Percentiles rank a stretch among this genome's conserved stretches.
Conservation (phyloP, 2,888 invertebrate genomes). For the Nemapogon koenigi region DNA sequence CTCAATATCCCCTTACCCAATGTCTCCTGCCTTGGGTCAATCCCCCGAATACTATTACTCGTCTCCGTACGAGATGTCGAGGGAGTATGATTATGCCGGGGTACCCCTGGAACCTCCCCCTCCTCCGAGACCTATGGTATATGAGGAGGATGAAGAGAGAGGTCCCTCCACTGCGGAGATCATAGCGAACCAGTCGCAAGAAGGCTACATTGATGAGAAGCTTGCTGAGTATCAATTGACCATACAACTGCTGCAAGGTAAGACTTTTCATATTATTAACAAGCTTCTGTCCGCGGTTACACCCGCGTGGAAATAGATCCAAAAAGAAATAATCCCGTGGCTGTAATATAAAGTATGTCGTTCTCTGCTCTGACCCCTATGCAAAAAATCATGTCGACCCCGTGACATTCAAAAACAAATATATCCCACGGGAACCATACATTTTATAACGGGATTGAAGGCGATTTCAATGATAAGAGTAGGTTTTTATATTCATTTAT, state of each 20-base stretch:
- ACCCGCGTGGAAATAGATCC: too few species aligned
- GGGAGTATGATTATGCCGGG: conserved; percentile 75
- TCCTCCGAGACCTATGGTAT: conserved; percentile 70
- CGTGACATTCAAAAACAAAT: too few species aligned
- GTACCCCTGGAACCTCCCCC: conserved; percentile 81
- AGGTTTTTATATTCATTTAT: too few species aligned
- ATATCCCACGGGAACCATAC: too few species aligned
- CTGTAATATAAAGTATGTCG: too few species aligned
- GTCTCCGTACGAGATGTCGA: conserved; percentile 62
- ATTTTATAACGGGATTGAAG: too few species aligned
- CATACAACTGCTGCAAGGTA: conserved; percentile 88
- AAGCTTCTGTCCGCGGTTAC: too few species aligned
- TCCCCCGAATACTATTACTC: conserved; percentile 67
- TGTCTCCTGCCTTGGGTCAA: conserved; percentile 66
- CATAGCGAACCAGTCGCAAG: conserved; percentile 92
- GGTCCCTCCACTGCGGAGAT: conserved; percentile 91
- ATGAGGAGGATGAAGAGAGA: conserved; percentile 73
- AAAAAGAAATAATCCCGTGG: too few species aligned
- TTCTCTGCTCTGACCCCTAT: too few species aligned
- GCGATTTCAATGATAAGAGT: too few species aligned
- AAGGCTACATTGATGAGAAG: conserved; percentile 93
- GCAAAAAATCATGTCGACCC: too few species aligned
- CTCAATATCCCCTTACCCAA: conserved; percentile 55
- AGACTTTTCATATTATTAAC: too few species aligned
- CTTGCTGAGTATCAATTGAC: conserved; percentile 93